Evolutionary conservation across 2,113 vertebrate genomes (phyloP), one percentile per base, ranked within the genome.

Genomic region (Colius striatus): DNA sequence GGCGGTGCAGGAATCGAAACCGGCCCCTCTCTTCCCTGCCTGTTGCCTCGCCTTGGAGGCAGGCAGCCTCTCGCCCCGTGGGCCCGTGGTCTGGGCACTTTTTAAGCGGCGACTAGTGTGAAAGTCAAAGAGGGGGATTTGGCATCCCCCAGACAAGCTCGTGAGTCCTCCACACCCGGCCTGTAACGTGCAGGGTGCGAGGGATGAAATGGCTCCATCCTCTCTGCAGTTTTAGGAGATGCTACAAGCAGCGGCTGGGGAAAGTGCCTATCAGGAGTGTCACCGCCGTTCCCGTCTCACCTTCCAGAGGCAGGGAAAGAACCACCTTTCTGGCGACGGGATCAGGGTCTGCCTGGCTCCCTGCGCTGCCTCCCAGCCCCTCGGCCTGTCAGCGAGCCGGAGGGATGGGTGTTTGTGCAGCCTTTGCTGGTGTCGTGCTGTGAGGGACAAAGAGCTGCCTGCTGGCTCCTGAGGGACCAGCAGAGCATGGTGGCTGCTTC

Each of bases 401-500:
- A 86, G 53, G 51, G 38, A 71, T 80, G 80, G 76, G 68, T 90
- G 65, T 84, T 86, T 63, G 79, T 51, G 38, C 68, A 66, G 75
- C 45, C 63, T 90, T 76, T 13, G 3, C 17, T 36, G 54, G 41
- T 90, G 85, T 43, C 76, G 86, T 63, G 48, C 68, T 90, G 83
- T 22, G 80, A 91, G 83, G 86, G 90, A 94, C 92, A 94, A 93
- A 95, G 91, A 67, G 36, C 86, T 94, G 65, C 72, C 70, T 92
- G 72, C 86, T 62, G 85, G 41, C 62, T 95, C 83, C 73, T 58
- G 80, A 58, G 92, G 76, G 91, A 84, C 76, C 65, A 15, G 61
- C 51, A 29, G 38, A 51, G 79, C 57, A 43, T 32, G 48, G 62
- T 77, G 60, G 76, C 65, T 84, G 83, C 61, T 92, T 63, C 86